These are phyloP conservation scores for Pteria penguin DNA, from an alignment of 2,888 invertebrate genomes.

Conservation along the genomic window DNA sequence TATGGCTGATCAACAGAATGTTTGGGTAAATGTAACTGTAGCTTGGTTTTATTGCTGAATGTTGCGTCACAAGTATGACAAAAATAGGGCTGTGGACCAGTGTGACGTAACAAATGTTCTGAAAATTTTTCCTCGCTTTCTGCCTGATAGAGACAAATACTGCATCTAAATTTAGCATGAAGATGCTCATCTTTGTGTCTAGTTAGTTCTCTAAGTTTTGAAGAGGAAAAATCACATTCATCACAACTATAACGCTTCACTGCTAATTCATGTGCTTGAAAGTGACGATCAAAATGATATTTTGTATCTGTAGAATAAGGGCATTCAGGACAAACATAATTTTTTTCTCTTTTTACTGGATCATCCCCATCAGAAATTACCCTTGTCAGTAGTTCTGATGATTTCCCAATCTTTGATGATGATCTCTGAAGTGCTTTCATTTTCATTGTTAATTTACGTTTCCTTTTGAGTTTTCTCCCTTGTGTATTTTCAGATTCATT, in stretches of 20 bases:
- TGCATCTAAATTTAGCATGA: conserved; percentile 74
- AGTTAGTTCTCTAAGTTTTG: conserved; percentile 59
- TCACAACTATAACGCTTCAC: conserved; percentile 59
- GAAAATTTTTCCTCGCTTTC: conserved; percentile 70
- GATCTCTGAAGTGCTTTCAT: conserved; percentile 11
- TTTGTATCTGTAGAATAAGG: conserved; percentile 31
- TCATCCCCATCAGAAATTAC: not conserved
- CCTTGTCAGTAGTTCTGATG: not conserved
- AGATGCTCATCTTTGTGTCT: conserved; percentile 67
- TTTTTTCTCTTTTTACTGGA: not conserved
- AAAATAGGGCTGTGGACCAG: conserved; percentile 82
- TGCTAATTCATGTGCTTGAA: conserved; percentile 27
- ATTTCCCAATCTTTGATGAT: not conserved
- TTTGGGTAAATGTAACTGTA: conserved; percentile 82
- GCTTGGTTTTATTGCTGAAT: conserved; percentile 82
- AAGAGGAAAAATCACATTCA: conserved; percentile 60
- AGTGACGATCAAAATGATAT: conserved; percentile 38
- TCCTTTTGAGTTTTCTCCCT: not conserved
- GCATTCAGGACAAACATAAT: conserved; percentile 55
- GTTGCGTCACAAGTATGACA: conserved; percentile 82
- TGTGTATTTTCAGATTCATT: not conserved
- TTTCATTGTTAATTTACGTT: conserved; percentile 13
- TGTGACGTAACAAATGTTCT: conserved; percentile 80
- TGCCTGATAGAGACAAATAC: conserved; percentile 77
- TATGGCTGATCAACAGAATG: conserved; percentile 83